Conservation (phyloP, 2,888 invertebrate species). For the Machimus atricapillus region DNA sequence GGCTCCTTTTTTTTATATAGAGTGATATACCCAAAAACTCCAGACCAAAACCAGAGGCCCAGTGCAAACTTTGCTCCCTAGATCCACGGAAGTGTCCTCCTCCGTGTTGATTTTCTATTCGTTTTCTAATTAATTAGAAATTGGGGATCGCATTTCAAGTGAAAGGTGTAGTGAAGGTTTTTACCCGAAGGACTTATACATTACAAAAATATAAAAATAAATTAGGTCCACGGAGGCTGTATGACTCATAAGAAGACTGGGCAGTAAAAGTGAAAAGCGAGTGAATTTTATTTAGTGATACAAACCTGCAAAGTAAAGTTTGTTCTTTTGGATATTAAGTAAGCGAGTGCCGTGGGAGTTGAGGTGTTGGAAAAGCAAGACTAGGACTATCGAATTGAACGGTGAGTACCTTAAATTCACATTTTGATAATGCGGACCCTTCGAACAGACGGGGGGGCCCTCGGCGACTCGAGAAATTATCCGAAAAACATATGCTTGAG, state of each 20-base stretch:
- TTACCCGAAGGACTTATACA: background rate
- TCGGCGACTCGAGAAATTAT: background rate
- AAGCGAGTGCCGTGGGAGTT: background rate
- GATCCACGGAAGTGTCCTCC: background rate
- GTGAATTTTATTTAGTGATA: background rate
- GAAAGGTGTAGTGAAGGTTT: background rate
- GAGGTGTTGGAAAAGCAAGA: background rate
- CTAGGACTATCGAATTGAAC: background rate
- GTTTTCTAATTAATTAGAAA: background rate
- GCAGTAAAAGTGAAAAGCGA: background rate
- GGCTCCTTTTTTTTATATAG: background rate
- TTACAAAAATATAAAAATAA: background rate
- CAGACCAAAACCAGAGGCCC: background rate
- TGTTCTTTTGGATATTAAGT: background rate
- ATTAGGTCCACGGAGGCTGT: background rate
- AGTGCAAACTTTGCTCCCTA: background rate
- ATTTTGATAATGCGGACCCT: background rate
- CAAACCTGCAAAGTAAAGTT: background rate
- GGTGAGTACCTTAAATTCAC: background rate
- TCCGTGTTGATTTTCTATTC: background rate
- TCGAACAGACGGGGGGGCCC: background rate
- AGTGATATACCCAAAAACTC: background rate
- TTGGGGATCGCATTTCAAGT: background rate
- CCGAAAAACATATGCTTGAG: background rate
- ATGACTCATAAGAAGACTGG: background rate